Evolutionary conservation across 2,888 invertebrate species (phyloP), one percentile per base, ranked within the genome.

Genomic region (Leucozona laternaria): DNA sequence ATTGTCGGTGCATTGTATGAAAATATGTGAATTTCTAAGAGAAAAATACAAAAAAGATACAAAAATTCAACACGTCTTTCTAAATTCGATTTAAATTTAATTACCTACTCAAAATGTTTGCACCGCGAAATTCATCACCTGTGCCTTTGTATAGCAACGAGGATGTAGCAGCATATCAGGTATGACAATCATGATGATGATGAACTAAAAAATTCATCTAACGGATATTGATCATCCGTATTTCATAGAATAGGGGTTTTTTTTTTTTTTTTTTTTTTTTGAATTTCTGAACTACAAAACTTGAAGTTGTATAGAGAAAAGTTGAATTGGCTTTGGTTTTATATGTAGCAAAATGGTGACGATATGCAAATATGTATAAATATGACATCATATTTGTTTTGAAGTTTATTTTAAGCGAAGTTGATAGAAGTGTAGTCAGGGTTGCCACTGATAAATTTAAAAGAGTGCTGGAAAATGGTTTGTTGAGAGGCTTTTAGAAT

Each of bases 141-240:
- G 89, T 90, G 79, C 90, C 91, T 89, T 88, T 90, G 62, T 91
- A 91, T 87, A 90, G 91, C 89, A 91, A 90, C 82, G 92, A 93
- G 89, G 92, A 93, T 89, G 84, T 92, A 77, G 92, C 93, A 79
- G 92, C 93, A 88, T 91, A 93, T 90, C 92, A 93, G 93, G 93
- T 31, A 31, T 93, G 13, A 92, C 20, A 31, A 48, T 31, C 10
- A 64, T 43, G 13, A 92, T 28, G 45, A 48, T 31, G 13, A 64
- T 43, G 37, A 20, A 40, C 20, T 43, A 20, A 70, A 22, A 71
- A 50, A 28, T 70, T 45, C 45, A 66, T 76, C 48, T 81, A 28
- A 70, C 55, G 55, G 53, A 62, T 66, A 62, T 55, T 57, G 43
- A 77, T 71, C 58, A 66, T 82, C 20, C 17, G 4, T 1, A 3